These are phyloP conservation scores for Ctenopoma multispine DNA, from an alignment of 2,797 vertebrate genomes.

Conservation along the genomic window DNA sequence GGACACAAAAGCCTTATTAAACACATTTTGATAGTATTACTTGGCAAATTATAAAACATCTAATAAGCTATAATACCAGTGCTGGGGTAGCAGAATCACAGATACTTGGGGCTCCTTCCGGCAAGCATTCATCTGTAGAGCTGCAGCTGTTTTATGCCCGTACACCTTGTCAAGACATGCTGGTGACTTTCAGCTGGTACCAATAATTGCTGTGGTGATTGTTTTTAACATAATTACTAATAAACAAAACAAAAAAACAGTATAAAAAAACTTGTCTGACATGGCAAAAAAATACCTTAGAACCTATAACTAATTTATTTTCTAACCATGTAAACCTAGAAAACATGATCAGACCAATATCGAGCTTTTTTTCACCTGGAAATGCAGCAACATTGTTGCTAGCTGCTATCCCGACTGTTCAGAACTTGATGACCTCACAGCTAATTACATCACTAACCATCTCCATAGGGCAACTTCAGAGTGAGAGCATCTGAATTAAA, in stretches of 20 bases:
- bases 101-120: conserved; percentile 10
- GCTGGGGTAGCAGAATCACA: background rate
- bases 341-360: no score
- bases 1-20: conserved; percentile 47
- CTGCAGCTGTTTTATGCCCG: background rate
- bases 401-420: no score
- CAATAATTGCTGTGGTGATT: background rate
- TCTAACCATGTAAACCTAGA: no score
- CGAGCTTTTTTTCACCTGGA: no score
- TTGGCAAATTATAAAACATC: conserved; percentile 37
- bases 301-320: no score
- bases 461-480: no score
- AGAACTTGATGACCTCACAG: no score
- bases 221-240: background rate
- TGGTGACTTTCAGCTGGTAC: background rate
- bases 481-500: no score
- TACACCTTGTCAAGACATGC: background rate
- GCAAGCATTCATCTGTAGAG: background rate
- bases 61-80: conserved; percentile 30
- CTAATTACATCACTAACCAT: no score
- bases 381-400: no score
- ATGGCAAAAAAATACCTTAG: background rate
- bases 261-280: background rate
- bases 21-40: conserved; percentile 44
- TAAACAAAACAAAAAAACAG: background rate